Evolutionary conservation across 2,113 vertebrate species (phyloP), one percentile per base, ranked within the genome.

Genomic region (Isichthys henryi): DNA sequence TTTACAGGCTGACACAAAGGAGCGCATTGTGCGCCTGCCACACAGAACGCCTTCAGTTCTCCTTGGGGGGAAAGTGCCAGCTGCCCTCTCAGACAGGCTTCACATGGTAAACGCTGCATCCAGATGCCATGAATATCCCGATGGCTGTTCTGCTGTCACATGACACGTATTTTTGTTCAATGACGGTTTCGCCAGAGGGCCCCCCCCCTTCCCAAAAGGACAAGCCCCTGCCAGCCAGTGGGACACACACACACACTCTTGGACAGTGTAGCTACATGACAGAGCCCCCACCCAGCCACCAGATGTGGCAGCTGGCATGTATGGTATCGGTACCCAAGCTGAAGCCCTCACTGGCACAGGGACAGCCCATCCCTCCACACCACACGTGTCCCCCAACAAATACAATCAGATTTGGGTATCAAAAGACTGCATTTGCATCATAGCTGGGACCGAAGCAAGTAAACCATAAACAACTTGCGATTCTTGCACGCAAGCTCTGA

Each of bases 11-110:
- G 4, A 23, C 83, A 93, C 89, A 92, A 92, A 91, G 87, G 43
- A 74, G 86, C 56, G 5, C 88, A 91, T 91, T 93, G 92, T 92
- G 13, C 17, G 52, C 11, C 48, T 83, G 21, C 27, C 31, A 90
- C 70, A 92, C 91, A 93, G 89, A 86, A 91, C 15, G 77, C 86
- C 91, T 91, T 92, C 70, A 91, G 90, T 83, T 88, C 86, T 58
- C 82, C 91, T 91, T 91, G 90, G 92, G 91, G 91, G 90, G 91
- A 90, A 91, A 89, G 86, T 66, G 87, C 82, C 88, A 86, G 89
- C 90, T 90, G 80, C 56, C 87, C 84, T 90, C 92, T 93, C 87
- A 90, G 91, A 90, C 90, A 90, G 90, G 88, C 50, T 88, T 88
- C 88, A 90, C 91, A 93, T 90, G 88, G 92, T 89, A 83, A 66